These are phyloP conservation scores for Tetropium fuscum DNA, from an alignment of 2,888 invertebrate genomes.

Conservation along the genomic window DNA sequence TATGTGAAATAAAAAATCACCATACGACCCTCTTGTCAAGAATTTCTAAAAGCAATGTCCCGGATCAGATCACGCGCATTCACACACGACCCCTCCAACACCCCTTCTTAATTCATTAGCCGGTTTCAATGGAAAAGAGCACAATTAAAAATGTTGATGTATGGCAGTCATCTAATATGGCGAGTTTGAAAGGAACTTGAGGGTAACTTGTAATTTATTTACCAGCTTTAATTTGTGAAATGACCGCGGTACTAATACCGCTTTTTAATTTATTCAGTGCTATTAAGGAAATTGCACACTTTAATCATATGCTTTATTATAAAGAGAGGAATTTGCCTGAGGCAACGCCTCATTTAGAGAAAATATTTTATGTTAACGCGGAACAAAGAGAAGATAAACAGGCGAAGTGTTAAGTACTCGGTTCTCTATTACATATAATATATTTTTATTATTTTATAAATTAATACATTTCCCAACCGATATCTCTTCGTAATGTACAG, in stretches of 20 bases:
- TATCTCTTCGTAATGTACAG: too few relatives aligned
- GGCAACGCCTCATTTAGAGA: not conserved
- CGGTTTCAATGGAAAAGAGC: slow-evolving; percentile 4
- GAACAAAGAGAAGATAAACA: slow-evolving; percentile 2
- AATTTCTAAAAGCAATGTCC: slow-evolving; percentile 5
- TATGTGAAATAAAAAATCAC: not conserved
- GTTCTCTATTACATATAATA: too few relatives aligned
- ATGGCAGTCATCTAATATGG: slow-evolving; percentile 9
- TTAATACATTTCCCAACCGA: too few relatives aligned
- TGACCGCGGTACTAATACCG: slow-evolving; percentile 20
- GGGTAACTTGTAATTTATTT: slow-evolving; percentile 23
- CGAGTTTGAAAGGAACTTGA: slow-evolving; percentile 16
- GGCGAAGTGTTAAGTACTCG: too few relatives aligned
- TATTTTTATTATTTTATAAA: too few relatives aligned
- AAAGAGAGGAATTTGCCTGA: slow-evolving; percentile 8
- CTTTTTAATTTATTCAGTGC: slow-evolving; percentile 22
- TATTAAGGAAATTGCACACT: slow-evolving; percentile 22
- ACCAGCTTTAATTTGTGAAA: slow-evolving; percentile 27
- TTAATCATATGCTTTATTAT: slow-evolving; percentile 6
- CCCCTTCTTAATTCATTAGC: slow-evolving; percentile 18
- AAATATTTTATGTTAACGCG: slow-evolving; percentile 11
- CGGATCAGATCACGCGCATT: not conserved
- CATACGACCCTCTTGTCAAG: not conserved
- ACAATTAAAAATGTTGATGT: slow-evolving; percentile 25
- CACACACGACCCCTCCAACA: not conserved